Evolutionary conservation across 2,888 invertebrate species (phyloP), one percentile per base, ranked within the genome.

Genomic region (Drosophila prostipennis): DNA sequence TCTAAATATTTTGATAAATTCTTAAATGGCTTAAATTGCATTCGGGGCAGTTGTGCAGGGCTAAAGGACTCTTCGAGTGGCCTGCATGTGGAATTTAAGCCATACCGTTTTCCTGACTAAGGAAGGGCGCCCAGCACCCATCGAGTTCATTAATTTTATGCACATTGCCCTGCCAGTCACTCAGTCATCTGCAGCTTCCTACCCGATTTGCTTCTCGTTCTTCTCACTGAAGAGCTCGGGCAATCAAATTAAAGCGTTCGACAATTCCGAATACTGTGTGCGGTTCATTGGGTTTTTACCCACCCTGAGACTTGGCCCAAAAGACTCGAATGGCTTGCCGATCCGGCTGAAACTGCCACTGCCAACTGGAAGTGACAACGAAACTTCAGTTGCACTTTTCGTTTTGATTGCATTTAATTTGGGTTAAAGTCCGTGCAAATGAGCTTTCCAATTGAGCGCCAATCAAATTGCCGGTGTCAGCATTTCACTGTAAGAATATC

Each of bases 21-120:
- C 73, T 82, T 82, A 76, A 79, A 72, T 64, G 48, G 56, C 57
- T 77, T 73, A 68, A 73, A 76, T 59, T 77, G 61, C 68, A 64
- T 11, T 34, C 11, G 46, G 14, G 29, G 14, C 37, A 32, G 32
- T 16, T 42, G 13, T 36, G 42, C n/a, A 63, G 45, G 16, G 26
- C 5, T 2, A 7, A 5, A 6, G 23, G 1, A 10, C 26, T 29
- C 43, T 37, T 60, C 14, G 19, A 39, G 46, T 8, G 37, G 10
- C 14, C 32, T 40, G 40, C 40, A 42, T 34, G 11, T 32, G 58
- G 58, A 63, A 57, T 65, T 63, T 52, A 53, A 65, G 64, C 7
- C 29, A 29, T 7, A 2, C 52, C 52, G 52, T 65, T 65, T 63
- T 40, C 58, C 11, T 16, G 39, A n/a, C 34, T 52, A 52, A 39